Base-by-base conservation (phyloP, 2,888 invertebrate genomes). In the Ochropleura plecta region DNA sequence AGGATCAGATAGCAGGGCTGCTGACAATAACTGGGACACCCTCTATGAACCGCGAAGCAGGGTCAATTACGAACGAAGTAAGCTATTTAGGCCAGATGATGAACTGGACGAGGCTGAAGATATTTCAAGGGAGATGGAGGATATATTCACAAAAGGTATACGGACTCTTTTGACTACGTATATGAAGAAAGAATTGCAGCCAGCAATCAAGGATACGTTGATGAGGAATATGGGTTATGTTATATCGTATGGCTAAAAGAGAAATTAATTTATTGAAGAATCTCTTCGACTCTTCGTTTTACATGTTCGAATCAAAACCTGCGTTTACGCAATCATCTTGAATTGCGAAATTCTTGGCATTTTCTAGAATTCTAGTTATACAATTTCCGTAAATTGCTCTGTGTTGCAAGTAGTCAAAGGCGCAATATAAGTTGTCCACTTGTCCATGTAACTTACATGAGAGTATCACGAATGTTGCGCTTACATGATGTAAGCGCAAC, bases 151-250 rank as follows among this genome's bases (percentile, higher is more conserved):
- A 0, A 97, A 98, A 92, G 98, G 98, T n/a, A 98, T 98, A 63
- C 97, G 98, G 85, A 98, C 98, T 20, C 96, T 98, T 64, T 92
- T 98, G 62, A 98, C 98, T 0, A 98, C 98, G 46, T 98, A 98
- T 88, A 98, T 98, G 98, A 98, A 98, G 91, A 97, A 97, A 84
- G 98, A 98, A 88, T 92, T 98, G 67, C 98, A 98, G 88, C 98
- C 98, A 12, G 98, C 98, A 57, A 98, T 98, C 73, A 98, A 98
- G 91, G 98, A 98, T 90, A 98, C 98, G 0, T 95, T 98, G 49
- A 98, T 98, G 98, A 97, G 98, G 82, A 98, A 98, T 91, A 98
- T 98, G 98, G 98, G 98, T 9, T 98, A 98, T 92, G 98, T 98
- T 60, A 97, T 98, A 88, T 98, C 98, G 74, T 98, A 98, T 91